Conservation (phyloP, 2,888 invertebrate genomes). For the Drosophila limbata region DNA sequence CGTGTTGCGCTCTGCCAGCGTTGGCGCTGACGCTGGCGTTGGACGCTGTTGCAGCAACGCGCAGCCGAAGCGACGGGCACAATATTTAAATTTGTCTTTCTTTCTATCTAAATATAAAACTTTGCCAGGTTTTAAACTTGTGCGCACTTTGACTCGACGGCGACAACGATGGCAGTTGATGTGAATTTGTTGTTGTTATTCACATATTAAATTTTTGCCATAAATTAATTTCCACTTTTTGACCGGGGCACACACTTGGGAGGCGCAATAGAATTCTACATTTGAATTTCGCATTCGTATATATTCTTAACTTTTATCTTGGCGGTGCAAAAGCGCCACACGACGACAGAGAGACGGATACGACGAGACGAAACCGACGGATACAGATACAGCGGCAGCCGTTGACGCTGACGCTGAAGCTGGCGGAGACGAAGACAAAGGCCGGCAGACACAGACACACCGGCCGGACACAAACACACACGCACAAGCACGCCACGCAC, state of each 20-base stretch:
- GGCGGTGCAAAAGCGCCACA: conserved; percentile 47
- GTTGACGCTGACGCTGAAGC: conserved; percentile 22
- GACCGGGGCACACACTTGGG: conserved; percentile 16
- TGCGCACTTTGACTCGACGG: conserved; percentile 38
- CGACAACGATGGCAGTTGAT: conserved; percentile 2
- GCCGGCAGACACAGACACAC: conserved; percentile 44
- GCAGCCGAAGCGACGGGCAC: conserved; percentile 25
- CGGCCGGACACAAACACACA: conserved; percentile 48
- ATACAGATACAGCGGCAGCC: conserved; percentile 31
- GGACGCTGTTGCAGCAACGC: conserved; percentile 15
- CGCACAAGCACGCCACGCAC: conserved; percentile 26
- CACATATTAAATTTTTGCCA: conserved; percentile 71
- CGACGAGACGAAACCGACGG: conserved; percentile 40
- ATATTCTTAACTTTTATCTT: conserved; percentile 58
- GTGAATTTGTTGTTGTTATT: conserved; percentile 16
- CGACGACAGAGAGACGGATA: conserved; percentile 33
- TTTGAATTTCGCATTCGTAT: conserved; percentile 57
- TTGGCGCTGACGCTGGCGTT: conserved; percentile 32
- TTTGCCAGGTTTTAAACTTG: conserved; percentile 25
- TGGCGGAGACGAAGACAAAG: conserved; percentile 44
- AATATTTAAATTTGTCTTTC: conserved; percentile 59
- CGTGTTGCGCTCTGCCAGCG: conserved; percentile 62
- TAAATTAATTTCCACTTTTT: conserved; percentile 66
- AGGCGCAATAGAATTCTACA: conserved; percentile 51
- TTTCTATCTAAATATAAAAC: conserved; percentile 43